Conservation (phyloP, 2,113 vertebrate genomes). For the Phyllopteryx taeniolatus region DNA sequence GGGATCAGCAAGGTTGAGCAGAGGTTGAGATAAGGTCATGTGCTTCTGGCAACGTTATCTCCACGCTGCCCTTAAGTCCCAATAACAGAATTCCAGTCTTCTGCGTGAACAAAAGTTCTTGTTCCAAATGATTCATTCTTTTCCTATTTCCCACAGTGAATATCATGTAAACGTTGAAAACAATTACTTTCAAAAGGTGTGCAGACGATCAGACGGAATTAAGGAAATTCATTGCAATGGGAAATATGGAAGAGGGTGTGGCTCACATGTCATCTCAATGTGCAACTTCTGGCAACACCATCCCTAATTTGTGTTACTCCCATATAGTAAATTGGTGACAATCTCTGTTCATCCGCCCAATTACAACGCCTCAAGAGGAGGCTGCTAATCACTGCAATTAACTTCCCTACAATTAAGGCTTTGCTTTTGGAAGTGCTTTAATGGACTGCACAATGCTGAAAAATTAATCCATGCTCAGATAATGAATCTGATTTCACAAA, state of each 20-base stretch:
- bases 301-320: constrained; percentile 35
- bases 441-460: constrained; percentile 58
- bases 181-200: constrained; percentile 48
- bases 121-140: constrained; percentile 55
- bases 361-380: constrained; percentile 56
- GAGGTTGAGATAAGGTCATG: constrained; percentile 45
- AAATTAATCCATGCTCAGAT: constrained; percentile 67
- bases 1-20: constrained; percentile 27
- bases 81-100: constrained; percentile 28
- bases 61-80: constrained; percentile 26
- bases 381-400: constrained; percentile 70
- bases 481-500: constrained; percentile 71
- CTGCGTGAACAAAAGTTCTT: constrained; percentile 37
- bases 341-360: constrained; percentile 48
- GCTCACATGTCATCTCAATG: not conserved
- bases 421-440: constrained; percentile 56
- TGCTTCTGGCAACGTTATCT: constrained; percentile 32
- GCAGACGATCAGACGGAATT: constrained; percentile 43
- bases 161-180: constrained; percentile 38
- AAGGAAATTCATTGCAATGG: not conserved
- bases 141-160: constrained; percentile 40
- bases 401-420: constrained; percentile 62
- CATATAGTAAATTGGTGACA: constrained; percentile 41
- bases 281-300: constrained; percentile 15
- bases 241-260: not conserved